Base-by-base conservation (phyloP, 1,140 invertebrate genomes). In the Lordiphosa collinella region DNA sequence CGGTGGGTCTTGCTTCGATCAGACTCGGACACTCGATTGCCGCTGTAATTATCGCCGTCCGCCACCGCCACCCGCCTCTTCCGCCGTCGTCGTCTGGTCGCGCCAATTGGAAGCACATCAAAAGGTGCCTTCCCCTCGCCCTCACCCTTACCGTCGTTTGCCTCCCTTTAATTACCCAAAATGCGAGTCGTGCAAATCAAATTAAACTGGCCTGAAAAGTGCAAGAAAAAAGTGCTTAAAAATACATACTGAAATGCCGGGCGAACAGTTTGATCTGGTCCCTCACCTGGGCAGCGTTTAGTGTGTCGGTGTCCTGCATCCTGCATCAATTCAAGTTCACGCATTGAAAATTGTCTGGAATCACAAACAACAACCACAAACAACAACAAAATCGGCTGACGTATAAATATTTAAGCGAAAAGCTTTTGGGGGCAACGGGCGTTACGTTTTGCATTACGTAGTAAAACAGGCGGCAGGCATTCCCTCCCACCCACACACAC, bases 1-100 rank as follows among this genome's bases (percentile, higher is more conserved):
- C 76, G 78, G 76, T 82, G 78, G 76, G 76, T 82, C 78, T 84
- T 74, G 72, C 76, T 80, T 80, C 76, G 71, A 82, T 82, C 78
- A 64, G 64, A 84, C 78, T 58, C 63, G 63, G 63, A 75, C 62
- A 65, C 63, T 48, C 25, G 37, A 34, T 53, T 48, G 61, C 52
- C 61, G 55, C 34, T 70, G 62, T 69, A 69, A 69, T 69, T 69
- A 69, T 69, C 61, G 66, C 46, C 38, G 52, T 43, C 16, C 38
- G 46, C 14, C 55, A 34, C 32, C 44, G 53, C 29, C 56, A 22
- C 7, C 7, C 25, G 1, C 11, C 8, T 5, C 6, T 11, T 10
- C 22, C n/a, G 10, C 7, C 31, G 16, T 7, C 3, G 13, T 36
- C 10, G 11, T 32, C 13, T 29, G 12, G n/a, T 16, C 34, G 44